Percentiles rank a stretch among this genome's conserved stretches.
phyloP scores from a whole-genome alignment of 2,888 invertebrate genomes.

The Carabus problematicus region DNA sequence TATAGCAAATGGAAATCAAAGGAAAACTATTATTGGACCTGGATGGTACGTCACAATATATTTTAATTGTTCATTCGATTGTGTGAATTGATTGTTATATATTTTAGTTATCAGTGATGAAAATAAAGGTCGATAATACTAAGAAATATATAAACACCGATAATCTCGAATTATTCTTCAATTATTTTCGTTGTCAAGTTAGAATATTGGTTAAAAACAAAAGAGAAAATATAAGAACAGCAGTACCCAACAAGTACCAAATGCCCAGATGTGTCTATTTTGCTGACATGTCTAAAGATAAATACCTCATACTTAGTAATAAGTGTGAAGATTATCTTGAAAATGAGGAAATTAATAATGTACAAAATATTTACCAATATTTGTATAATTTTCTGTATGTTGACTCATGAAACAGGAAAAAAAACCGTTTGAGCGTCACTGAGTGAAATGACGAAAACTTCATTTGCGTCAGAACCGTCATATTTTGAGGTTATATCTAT shows the following conservation, averaged over 20 bases:
- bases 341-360: slow-evolving; percentile 6
- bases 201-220: slow-evolving; percentile 2
- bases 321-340: background rate
- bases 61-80: too few species aligned
- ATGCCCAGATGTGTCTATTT: slow-evolving; percentile 14
- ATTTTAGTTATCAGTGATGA: slow-evolving; percentile 22
- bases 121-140: slow-evolving; percentile 4
- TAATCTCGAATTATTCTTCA: slow-evolving; percentile 21
- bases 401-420: background rate
- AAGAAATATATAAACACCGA: slow-evolving; percentile 5
- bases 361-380: slow-evolving; percentile 13
- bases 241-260: background rate
- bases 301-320: background rate
- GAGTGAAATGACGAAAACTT: background rate
- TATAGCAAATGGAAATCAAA: slow-evolving; percentile 47
- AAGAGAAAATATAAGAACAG: background rate
- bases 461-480: slow-evolving; percentile 36
- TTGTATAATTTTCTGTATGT: background rate
- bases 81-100: background rate
- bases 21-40: slow-evolving; percentile 48
- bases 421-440: background rate
- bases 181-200: slow-evolving; percentile 15
- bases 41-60: slow-evolving; percentile 48
- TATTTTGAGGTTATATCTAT: slow-evolving; percentile 51
- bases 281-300: background rate